Conservation (phyloP, 92 coral and sea anemone species). For the Hydrozoanthus gracilis region DNA sequence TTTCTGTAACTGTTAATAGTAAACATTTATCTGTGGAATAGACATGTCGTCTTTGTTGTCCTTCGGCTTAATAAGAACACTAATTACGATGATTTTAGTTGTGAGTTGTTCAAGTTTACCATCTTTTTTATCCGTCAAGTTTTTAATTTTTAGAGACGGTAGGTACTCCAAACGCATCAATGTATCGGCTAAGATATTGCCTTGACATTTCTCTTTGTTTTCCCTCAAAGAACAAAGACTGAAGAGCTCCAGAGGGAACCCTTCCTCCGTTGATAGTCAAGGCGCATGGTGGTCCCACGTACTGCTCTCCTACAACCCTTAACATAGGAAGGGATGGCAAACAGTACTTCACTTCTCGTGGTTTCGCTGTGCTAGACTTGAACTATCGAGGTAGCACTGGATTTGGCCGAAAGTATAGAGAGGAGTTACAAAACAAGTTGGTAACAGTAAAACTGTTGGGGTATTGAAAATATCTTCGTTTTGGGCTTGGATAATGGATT, state of each 20-base stretch:
- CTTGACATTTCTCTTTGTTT: not conserved
- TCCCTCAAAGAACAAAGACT: conserved; percentile 82
- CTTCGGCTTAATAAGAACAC: no score
- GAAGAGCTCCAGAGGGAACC: conserved; percentile 78
- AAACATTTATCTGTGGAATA: no score
- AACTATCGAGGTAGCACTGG: conserved; percentile 96
- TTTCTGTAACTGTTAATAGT: no score
- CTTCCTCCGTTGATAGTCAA: conserved; percentile 88
- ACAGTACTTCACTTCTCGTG: conserved; percentile 89
- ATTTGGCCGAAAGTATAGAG: conserved; percentile 81
- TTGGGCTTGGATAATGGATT: no score
- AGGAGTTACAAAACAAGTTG: conserved; percentile 73
- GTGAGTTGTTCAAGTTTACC: no score
- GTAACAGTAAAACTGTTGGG: not conserved
- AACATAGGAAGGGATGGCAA: conserved; percentile 54
- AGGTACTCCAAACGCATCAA: no score
- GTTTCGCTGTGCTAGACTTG: conserved; percentile 88
- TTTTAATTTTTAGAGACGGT: no score
- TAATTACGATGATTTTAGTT: no score
- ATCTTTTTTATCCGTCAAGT: no score
- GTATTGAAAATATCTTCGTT: no score
- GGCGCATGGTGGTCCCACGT: conserved; percentile 94
- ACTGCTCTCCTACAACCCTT: conserved; percentile 61
- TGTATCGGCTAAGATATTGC: no score
- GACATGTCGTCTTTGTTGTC: no score